Base-by-base conservation (phyloP, 2,888 invertebrate species). In the Rhaphigaster nebulosa region DNA sequence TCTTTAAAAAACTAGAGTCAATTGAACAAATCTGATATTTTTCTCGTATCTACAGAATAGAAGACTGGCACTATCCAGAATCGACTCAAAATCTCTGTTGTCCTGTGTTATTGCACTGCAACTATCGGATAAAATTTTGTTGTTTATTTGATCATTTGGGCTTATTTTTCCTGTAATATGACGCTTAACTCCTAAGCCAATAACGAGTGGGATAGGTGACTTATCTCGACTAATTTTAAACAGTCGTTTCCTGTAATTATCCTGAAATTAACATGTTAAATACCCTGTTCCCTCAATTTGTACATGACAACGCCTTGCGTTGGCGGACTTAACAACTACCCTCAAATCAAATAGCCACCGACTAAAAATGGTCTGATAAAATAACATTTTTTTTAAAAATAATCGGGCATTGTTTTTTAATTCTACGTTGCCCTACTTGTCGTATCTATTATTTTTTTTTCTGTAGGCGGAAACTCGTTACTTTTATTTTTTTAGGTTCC, bases 381-480 rank as follows among this genome's bases (percentile, higher is more conserved):
- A 45, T 26, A 45, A 23, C 13, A 38, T 84, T 45, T 38, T 84
- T 84, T 84, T 2, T 45, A 1, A 0, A 41, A 41, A 45, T 45
- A 45, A 45, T n/a, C 41, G n/a, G 41, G 20, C 38, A 45, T 84
- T 84, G 84, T 84, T 84, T 45, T 41, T 45, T n/a, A n/a, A 45
- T 80, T 80, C 18, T 26, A 18, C 10, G 1, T 12, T 84, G 45
- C 45, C 45, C 45, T n/a, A 84, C n/a, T 84, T 84, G 45, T 84
- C 80, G 80, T n/a, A 80, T 4, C 80, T 20, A 84, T 3, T 18
- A 0, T 26, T 84, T n/a, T 50, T n/a, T 45, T 6, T 41, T n/a
- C 84, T 45, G 84, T 84, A 45, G 84, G 84, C 84, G 84, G 45
- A 15, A 84, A 38, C 34, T 76, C 70, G 70, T 76, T 84, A 84